phyloP scores from a whole-genome alignment of 2,113 vertebrate species.

The Stigmatopora argus region DNA sequence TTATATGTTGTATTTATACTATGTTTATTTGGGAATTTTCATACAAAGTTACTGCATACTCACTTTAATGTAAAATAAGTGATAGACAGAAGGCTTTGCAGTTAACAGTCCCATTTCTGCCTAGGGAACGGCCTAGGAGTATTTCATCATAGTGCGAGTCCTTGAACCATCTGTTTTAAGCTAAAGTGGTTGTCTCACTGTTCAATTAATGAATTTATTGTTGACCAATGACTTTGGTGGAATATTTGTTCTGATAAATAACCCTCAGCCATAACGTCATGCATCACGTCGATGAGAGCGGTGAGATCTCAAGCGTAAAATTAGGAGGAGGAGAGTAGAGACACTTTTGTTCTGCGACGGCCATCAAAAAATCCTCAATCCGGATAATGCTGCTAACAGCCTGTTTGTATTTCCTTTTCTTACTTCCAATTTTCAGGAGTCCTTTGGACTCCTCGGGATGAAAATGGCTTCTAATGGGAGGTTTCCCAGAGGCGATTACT shows the following conservation, averaged over 20 bases:
- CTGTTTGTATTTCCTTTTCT: conserved; percentile 23
- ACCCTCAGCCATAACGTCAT: not conserved
- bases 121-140: not conserved
- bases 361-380: conserved; percentile 42
- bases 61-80: not conserved
- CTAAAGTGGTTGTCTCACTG: not conserved
- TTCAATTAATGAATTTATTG: not conserved
- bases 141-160: not conserved
- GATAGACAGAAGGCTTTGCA: not conserved
- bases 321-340: conserved; percentile 55
- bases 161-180: not conserved
- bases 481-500: conserved; percentile 54
- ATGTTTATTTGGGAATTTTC: no score
- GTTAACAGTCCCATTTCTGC: not conserved
- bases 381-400: conserved; percentile 37
- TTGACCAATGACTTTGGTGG: not conserved
- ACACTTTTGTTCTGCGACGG: conserved; percentile 50
- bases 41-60: no score
- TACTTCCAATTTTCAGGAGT: conserved; percentile 43
- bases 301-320: conserved; percentile 76
- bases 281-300: conserved; percentile 59
- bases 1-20: no score
- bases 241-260: not conserved
- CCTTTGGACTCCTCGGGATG: conserved; percentile 29
- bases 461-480: conserved; percentile 52